These are phyloP conservation scores for Megaceryle alcyon DNA, from an alignment of 2,797 vertebrate genomes.

Conservation along the genomic window DNA sequence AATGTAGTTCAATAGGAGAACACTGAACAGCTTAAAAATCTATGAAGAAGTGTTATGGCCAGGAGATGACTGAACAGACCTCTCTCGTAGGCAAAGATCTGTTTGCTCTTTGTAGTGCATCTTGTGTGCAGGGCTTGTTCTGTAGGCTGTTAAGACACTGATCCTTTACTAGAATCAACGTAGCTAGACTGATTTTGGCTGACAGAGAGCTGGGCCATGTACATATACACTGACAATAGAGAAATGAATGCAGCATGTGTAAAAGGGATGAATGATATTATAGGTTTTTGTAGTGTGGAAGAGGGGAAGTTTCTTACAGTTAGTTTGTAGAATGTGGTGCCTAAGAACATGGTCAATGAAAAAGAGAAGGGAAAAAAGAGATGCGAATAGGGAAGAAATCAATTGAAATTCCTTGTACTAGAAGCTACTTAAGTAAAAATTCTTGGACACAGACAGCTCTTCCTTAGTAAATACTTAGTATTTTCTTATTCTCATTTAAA, in stretches of 20 bases:
- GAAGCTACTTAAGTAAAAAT: background rate
- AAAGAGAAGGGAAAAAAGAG: background rate
- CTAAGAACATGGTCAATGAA: background rate
- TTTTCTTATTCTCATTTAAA: constrained; percentile 4
- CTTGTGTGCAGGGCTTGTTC: background rate
- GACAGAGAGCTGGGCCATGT: background rate
- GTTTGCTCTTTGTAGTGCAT: fast-evolving
- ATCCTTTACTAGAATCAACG: background rate
- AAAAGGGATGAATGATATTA: background rate
- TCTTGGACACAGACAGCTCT: background rate
- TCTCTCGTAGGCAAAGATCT: background rate
- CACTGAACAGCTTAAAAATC: background rate
- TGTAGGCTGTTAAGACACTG: background rate
- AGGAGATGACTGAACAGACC: background rate
- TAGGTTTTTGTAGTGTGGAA: background rate
- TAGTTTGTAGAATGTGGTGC: background rate
- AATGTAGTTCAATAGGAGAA: background rate
- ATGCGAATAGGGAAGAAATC: background rate
- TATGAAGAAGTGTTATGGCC: background rate
- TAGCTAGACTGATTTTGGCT: background rate
- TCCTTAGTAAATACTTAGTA: background rate
- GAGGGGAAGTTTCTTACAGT: background rate
- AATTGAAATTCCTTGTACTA: background rate
- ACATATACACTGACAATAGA: background rate
- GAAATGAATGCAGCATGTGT: background rate